Base-by-base conservation (phyloP, 2,888 invertebrate species). In the Phortica okadai region DNA sequence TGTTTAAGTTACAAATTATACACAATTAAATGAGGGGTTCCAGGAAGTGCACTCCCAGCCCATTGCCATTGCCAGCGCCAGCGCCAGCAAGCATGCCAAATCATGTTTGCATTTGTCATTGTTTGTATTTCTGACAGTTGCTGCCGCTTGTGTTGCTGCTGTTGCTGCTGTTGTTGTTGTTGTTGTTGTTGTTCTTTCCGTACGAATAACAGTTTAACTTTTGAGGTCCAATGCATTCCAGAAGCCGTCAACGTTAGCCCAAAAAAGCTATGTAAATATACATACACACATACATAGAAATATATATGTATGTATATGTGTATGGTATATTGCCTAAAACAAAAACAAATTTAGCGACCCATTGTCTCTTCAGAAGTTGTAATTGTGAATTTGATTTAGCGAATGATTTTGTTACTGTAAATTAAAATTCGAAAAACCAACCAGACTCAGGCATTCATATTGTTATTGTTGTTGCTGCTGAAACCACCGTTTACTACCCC, bases 1-100 rank as follows among this genome's bases (percentile, higher is more conserved):
- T 73, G 25, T 59, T 41, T 59, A 59, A 54, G 73, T 73, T 33
- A 73, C 58, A 73, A 62, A 62, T 62, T 62, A 21, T 62, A 62
- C 11, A 62, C 62, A 62, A 62, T 62, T 62, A 62, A 62, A 33
- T 62, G 21, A 62, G 33, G 62, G 62, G n/a, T 25, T 16, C 62
- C 62, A 62, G 62, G 62, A 62, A 62, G 62, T 62, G 62, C 62
- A 62, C 62, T 21, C 5, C 62, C 33, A 7, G 14, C 6, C 16
- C 16, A 56, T 10, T 56, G 16, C 56, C 6, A 56, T n/a, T 56
- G 8, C 10, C 16, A 56, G 14, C 14, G 16, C 7, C 56, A 56
- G 6, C 4, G 33, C 33, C 54, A 54, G 54, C 54, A 14, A 54
- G n/a, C 21, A 21, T 62, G 25, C 62, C 33, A 25, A 62, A 62